Evolutionary conservation across 2,797 vertebrate genomes (phyloP).

Genomic region (Brachyrhaphis roseni): DNA sequence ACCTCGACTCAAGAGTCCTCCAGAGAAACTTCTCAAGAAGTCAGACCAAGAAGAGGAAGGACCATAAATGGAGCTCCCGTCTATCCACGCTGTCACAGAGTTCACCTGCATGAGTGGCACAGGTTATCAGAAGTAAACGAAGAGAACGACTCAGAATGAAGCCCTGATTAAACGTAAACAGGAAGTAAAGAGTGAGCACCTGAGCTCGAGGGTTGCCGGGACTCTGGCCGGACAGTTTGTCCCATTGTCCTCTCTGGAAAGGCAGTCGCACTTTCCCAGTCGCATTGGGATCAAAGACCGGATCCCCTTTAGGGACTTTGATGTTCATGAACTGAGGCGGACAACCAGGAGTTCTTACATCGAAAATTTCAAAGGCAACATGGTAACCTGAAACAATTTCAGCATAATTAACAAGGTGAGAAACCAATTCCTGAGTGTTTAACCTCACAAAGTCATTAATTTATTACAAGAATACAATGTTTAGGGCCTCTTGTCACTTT

Average conservation of each 20-base stretch:
- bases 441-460: neutral
- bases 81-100: slow-evolving; percentile 91
- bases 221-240: slow-evolving; percentile 86
- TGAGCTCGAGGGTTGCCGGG: slow-evolving; percentile 91
- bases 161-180: neutral
- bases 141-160: neutral
- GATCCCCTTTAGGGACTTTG: slow-evolving; percentile 84
- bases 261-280: slow-evolving; percentile 84
- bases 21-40: slow-evolving; percentile 86
- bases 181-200: slow-evolving; percentile 62
- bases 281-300: slow-evolving; percentile 81
- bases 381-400: slow-evolving; percentile 85
- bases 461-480: neutral
- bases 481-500: too few species aligned
- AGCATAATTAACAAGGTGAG: neutral
- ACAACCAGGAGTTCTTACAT: slow-evolving; percentile 84
- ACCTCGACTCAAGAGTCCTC: slow-evolving; percentile 82
- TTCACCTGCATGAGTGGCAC: slow-evolving; percentile 81
- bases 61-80: slow-evolving; percentile 97
- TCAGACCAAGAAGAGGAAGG: slow-evolving; percentile 91
- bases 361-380: slow-evolving; percentile 86
- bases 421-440: neutral
- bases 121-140: neutral
- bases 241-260: slow-evolving; percentile 90
- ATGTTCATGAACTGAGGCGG: slow-evolving; percentile 95